Conservation (phyloP, 2,797 vertebrate genomes). For the Chromobotia macracanthus region DNA sequence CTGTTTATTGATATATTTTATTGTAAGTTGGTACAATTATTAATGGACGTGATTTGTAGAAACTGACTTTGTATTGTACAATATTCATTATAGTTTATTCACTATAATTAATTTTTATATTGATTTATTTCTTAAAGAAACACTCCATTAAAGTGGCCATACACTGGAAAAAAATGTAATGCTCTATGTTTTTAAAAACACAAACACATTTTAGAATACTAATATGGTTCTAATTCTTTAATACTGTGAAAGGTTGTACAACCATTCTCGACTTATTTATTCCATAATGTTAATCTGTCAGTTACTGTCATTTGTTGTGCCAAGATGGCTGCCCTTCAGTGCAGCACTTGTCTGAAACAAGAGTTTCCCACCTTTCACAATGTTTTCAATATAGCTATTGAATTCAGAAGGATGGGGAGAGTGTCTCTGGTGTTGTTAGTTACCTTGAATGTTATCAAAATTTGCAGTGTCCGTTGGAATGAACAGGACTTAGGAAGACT, state of each 20-base stretch:
- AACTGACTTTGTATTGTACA: not conserved
- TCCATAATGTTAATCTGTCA: no score
- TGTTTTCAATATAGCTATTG: no score
- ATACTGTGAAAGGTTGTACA: not conserved
- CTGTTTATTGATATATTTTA: not conserved
- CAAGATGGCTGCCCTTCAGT: not conserved
- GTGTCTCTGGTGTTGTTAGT: not conserved
- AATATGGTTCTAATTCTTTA: no score
- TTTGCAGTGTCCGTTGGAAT: slow-evolving; percentile 12
- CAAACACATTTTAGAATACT: no score
- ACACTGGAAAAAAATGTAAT: no score
- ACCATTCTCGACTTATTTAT: not conserved
- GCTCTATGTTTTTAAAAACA: no score
- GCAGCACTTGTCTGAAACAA: not conserved
- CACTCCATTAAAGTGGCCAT: not conserved
- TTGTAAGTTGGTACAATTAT: not conserved
- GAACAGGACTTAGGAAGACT: not conserved
- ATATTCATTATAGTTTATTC: no score
- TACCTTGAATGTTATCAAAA: slow-evolving; percentile 22
- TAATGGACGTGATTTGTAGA: not conserved
- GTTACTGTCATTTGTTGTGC: not conserved
- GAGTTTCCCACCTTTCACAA: no score
- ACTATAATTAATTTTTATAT: not conserved
- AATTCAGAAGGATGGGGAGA: not conserved
- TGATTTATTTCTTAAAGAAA: not conserved